Conservation (phyloP, 2,888 invertebrate genomes). For the Drosophila longiperda region DNA sequence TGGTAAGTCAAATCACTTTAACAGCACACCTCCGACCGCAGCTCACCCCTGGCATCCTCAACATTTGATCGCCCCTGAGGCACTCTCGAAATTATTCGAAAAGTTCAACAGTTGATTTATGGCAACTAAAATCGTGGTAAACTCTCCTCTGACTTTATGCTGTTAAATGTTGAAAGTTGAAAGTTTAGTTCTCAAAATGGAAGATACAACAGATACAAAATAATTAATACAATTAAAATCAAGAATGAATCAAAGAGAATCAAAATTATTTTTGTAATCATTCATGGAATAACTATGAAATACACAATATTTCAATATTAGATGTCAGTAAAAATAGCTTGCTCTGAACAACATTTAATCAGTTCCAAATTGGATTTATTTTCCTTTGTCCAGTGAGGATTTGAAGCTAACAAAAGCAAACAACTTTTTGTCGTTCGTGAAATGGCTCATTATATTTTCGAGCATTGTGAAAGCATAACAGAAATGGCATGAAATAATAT, state of each 20-base stretch:
- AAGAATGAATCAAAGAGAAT: not conserved
- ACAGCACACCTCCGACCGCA: not conserved
- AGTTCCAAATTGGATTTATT: not conserved
- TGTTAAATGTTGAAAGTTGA: constrained; percentile 16
- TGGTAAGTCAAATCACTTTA: constrained; percentile 85
- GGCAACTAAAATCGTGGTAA: constrained; percentile 1
- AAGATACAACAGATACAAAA: constrained; percentile 1
- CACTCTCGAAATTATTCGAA: constrained; percentile 2
- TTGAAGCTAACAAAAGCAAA: constrained; percentile 8
- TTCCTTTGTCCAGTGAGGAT: not conserved
- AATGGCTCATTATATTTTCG: constrained; percentile 1
- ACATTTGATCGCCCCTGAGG: not conserved
- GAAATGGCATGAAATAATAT: constrained; percentile 23
- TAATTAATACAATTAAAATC: not conserved
- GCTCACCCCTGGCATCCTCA: not conserved
- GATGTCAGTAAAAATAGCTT: not conserved
- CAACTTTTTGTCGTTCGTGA: constrained; percentile 28
- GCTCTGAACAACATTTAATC: not conserved
- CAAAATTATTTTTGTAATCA: not conserved
- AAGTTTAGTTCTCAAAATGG: too few relatives aligned
- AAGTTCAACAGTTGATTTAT: constrained; percentile 43
- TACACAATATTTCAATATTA: not conserved
- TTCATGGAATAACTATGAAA: not conserved
- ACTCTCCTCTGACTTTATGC: not conserved
- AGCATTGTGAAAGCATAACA: constrained; percentile 40